These are phyloP conservation scores for Heliconius congener DNA, from an alignment of 1,140 invertebrate genomes.

Conservation along the genomic window DNA sequence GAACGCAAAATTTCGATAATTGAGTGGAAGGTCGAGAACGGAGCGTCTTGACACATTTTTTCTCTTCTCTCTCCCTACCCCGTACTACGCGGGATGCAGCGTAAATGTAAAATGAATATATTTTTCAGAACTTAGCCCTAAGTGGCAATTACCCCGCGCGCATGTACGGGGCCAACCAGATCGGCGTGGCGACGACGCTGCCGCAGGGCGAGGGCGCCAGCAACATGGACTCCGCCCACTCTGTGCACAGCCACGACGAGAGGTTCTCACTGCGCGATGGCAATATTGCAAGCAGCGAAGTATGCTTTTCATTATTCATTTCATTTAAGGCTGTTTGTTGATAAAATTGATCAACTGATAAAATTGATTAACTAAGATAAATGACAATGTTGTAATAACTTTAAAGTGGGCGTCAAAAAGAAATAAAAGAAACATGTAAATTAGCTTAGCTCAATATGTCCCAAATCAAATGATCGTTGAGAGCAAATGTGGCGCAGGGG, in stretches of 20 bases:
- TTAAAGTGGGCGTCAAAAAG: neutral
- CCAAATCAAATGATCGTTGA: too few species aligned
- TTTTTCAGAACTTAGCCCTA: constrained; percentile 36
- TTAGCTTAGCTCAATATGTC: too few species aligned
- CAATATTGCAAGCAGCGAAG: constrained; percentile 63
- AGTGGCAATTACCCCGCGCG: constrained; percentile 62
- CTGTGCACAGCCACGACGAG: constrained; percentile 61
- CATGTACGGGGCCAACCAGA: constrained; percentile 75
- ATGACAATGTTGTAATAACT: neutral
- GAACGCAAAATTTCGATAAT: too few species aligned
- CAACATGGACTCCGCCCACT: constrained; percentile 56
- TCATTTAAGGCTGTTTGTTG: too few species aligned
- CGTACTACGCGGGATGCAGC: too few species aligned
- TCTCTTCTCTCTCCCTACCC: too few species aligned
- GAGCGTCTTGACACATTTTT: too few species aligned
- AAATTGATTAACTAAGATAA: too few species aligned
- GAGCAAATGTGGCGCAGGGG: too few species aligned
- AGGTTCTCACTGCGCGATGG: constrained; percentile 59
- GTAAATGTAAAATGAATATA: neutral
- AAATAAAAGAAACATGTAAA: neutral
- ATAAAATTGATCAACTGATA: too few species aligned
- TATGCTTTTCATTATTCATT: constrained; percentile 27
- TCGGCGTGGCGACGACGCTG: constrained; percentile 76
- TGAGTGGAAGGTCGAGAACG: too few species aligned
- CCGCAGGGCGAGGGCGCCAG: constrained; percentile 65